Conservation (phyloP, 1,140 invertebrate genomes). For the Cepaea nemoralis region DNA sequence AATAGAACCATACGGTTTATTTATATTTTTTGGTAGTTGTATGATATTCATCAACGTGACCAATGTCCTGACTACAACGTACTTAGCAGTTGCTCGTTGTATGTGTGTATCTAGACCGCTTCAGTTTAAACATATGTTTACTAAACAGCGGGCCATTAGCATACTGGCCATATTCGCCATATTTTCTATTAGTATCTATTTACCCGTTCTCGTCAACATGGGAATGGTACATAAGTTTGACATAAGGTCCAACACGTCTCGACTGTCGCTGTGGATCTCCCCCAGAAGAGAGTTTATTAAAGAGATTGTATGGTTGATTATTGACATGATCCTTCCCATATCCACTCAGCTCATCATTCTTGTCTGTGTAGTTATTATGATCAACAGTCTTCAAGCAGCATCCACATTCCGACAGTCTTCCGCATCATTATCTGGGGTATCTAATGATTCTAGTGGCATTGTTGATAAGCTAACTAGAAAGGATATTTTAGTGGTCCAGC, state of each 20-base stretch:
- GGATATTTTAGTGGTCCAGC: background rate
- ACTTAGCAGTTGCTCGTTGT: background rate
- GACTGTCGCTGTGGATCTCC: background rate
- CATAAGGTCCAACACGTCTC: background rate
- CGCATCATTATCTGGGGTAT: background rate
- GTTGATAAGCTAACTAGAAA: background rate
- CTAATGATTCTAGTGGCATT: background rate
- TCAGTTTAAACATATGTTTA: background rate
- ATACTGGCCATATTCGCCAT: background rate
- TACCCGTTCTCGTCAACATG: background rate
- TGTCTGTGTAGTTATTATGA: conserved; percentile 4
- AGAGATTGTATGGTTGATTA: background rate
- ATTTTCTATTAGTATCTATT: background rate
- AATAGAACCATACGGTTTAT: too few relatives aligned
- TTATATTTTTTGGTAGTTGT: too few relatives aligned
- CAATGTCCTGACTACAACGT: too few relatives aligned
- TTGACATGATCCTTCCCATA: background rate
- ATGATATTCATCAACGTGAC: too few relatives aligned
- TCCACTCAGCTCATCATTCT: background rate
- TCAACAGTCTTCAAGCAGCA: conserved; percentile 1
- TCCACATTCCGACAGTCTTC: background rate
- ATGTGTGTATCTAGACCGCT: conserved; percentile 16
- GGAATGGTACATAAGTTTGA: conserved; percentile 5
- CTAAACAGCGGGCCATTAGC: background rate
- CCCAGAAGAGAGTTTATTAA: background rate